phyloP scores from a whole-genome alignment of 2,888 invertebrate genomes.

The Willowsia nigromaculata region DNA sequence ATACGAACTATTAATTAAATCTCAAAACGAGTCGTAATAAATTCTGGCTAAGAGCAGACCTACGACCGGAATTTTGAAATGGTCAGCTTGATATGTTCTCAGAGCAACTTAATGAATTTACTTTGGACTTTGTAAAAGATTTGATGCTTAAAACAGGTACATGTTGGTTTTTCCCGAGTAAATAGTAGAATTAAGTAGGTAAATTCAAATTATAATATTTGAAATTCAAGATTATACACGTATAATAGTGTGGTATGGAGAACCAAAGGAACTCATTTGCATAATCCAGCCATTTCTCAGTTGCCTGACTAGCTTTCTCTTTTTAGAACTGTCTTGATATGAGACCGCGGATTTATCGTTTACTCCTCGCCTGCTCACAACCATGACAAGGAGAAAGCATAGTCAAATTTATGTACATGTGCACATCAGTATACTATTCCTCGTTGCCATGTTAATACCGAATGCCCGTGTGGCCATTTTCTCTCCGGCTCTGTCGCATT shows the following conservation, averaged over 20 bases:
- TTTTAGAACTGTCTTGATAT: background rate
- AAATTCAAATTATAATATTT: background rate
- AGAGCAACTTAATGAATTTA: too few relatives aligned
- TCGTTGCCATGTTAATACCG: background rate
- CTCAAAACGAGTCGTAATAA: too few relatives aligned
- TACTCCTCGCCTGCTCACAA: constrained; percentile 15
- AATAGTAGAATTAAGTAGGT: too few relatives aligned
- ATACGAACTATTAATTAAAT: too few relatives aligned
- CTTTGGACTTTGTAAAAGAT: too few relatives aligned
- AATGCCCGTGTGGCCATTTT: background rate
- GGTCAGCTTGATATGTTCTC: too few relatives aligned
- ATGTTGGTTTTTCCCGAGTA: too few relatives aligned
- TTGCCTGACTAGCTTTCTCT: constrained; percentile 47
- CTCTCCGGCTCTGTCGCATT: too few relatives aligned
- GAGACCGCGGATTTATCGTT: constrained; percentile 39
- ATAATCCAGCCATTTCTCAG: constrained; percentile 63
- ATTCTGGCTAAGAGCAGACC: too few relatives aligned
- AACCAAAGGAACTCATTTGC: constrained; percentile 54
- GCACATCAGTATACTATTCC: too few relatives aligned
- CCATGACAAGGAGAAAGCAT: constrained; percentile 20
- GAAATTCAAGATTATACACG: background rate
- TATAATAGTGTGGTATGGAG: constrained; percentile 21
- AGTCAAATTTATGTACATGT: background rate
- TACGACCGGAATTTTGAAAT: too few relatives aligned
- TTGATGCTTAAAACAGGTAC: too few relatives aligned